These are phyloP conservation scores for Passerculus sandwichensis DNA, from an alignment of 2,797 vertebrate species.

Conservation along the genomic window DNA sequence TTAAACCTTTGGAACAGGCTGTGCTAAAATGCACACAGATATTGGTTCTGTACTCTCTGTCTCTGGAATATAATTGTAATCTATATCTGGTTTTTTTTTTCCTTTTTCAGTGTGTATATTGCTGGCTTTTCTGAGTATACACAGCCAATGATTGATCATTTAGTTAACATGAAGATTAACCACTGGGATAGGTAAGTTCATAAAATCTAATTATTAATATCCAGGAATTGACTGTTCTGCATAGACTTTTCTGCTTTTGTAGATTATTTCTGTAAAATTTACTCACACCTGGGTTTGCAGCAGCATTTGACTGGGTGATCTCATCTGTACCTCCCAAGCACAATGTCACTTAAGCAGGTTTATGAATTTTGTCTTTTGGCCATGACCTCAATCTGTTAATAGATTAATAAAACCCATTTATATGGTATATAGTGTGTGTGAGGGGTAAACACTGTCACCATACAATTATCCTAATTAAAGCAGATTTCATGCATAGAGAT, in stretches of 20 bases:
- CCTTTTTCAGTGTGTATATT: conserved; percentile 83
- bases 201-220: not conserved
- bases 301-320: not conserved
- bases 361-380: conserved; percentile 38
- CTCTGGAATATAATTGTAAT: not conserved
- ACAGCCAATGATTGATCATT: conserved; percentile 89
- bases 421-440: not conserved
- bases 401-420: conserved; percentile 45
- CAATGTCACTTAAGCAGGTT: not conserved
- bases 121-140: conserved; percentile 95
- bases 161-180: conserved; percentile 88
- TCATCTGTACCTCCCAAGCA: not conserved
- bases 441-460: conserved; percentile 50
- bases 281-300: not conserved
- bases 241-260: not conserved
- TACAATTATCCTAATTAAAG: conserved; percentile 66
- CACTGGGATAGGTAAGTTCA: conserved; percentile 91
- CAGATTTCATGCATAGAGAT: conserved; percentile 41
- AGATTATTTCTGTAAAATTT: not conserved
- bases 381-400: conserved; percentile 64
- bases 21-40: not conserved
- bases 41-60: not conserved
- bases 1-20: not conserved
- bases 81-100: rapidly evolving
- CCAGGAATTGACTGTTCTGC: not conserved